Conservation (phyloP, 2,888 invertebrate genomes). For the Tachina grossa region DNA sequence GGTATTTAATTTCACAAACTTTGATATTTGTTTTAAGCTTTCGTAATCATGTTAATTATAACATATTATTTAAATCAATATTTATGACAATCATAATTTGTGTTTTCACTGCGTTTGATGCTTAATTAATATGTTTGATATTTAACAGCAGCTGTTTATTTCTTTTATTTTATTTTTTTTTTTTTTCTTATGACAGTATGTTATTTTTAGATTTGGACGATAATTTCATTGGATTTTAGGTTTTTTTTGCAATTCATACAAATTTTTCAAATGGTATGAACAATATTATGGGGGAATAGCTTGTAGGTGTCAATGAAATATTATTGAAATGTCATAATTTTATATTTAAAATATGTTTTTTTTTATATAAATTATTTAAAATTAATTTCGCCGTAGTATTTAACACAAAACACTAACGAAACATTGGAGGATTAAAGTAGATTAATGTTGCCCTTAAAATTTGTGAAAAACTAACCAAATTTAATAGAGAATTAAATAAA, state of each 20-base stretch:
- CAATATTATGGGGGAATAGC: not conserved
- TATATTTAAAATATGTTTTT: not conserved
- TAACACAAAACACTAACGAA: too few species aligned
- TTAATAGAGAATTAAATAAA: too few species aligned
- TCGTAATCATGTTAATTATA: not conserved
- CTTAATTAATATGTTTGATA: slow-evolving; percentile 18
- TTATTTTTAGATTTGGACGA: slow-evolving; percentile 4
- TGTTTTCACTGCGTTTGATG: not conserved
- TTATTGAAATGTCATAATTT: slow-evolving; percentile 1
- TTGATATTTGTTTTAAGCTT: not conserved
- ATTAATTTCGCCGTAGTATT: too few species aligned
- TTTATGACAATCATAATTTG: slow-evolving; percentile 23
- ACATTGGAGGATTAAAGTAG: too few species aligned
- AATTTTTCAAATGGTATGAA: not conserved
- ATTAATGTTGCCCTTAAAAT: too few species aligned
- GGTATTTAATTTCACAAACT: too few species aligned
- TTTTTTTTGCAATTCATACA: not conserved
- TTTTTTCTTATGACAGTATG: not conserved
- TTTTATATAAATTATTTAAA: too few species aligned
- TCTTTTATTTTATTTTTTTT: too few species aligned
- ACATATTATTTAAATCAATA: slow-evolving; percentile 24
- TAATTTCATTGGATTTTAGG: not conserved
- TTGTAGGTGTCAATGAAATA: slow-evolving; percentile 23
- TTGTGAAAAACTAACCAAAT: too few species aligned
- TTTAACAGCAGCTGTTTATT: slow-evolving; percentile 34